Conservation (phyloP, 2,888 invertebrate species). For the Eupithecia inturbata region DNA sequence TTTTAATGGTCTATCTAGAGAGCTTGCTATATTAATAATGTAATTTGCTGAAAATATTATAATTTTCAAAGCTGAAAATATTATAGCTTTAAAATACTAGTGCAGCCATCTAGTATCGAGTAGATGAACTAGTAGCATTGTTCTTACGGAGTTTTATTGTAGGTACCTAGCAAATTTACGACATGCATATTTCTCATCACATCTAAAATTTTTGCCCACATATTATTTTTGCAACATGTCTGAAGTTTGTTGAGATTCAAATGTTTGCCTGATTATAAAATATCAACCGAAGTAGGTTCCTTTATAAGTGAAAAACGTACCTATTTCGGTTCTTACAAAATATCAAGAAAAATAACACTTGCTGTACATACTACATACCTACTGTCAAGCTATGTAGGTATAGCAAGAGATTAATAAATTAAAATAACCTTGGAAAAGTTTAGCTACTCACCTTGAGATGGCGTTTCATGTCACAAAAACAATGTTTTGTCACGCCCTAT, state of each 20-base stretch:
- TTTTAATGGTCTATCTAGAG: neutral
- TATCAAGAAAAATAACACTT: neutral
- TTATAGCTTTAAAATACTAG: neutral
- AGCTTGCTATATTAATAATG: too few relatives aligned
- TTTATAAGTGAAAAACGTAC: too few relatives aligned
- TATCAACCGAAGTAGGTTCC: too few relatives aligned
- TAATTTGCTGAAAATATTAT: neutral
- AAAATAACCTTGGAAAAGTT: slow-evolving; percentile 42
- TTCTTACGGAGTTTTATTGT: neutral
- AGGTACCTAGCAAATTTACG: neutral
- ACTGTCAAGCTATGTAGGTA: neutral
- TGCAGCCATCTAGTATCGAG: slow-evolving; percentile 34
- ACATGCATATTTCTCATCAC: neutral
- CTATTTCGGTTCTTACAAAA: too few relatives aligned
- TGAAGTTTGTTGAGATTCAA: neutral
- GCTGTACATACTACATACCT: neutral
- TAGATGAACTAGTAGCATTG: slow-evolving; percentile 16
- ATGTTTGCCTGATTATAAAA: neutral
- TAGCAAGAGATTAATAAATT: neutral
- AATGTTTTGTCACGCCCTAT: slow-evolving; percentile 72
- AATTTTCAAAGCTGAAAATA: neutral
- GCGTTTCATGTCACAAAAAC: slow-evolving; percentile 55
- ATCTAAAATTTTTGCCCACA: too few relatives aligned
- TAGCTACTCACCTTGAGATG: slow-evolving; percentile 59
- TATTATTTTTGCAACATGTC: too few relatives aligned